Percentiles rank a stretch among this genome's conserved stretches.
phyloP scores from a whole-genome alignment of 2,113 vertebrate species.

The Thalassoma bifasciatum region DNA sequence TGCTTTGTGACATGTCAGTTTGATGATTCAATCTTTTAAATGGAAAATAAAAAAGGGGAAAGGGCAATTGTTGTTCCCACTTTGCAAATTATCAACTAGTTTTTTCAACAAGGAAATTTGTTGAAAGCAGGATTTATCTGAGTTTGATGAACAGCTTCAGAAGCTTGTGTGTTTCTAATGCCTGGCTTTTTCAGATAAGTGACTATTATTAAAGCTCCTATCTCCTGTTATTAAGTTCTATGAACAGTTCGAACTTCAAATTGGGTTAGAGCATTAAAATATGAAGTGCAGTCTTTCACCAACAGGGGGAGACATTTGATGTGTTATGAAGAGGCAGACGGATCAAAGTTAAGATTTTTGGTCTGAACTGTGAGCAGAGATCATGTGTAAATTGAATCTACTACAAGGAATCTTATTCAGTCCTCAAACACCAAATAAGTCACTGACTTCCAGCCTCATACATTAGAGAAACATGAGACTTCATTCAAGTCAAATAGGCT shows the following conservation, averaged over 20 bases:
- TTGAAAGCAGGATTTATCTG: background rate
- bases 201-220: background rate
- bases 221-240: background rate
- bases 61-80: background rate
- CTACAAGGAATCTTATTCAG: background rate
- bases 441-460: background rate
- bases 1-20: background rate
- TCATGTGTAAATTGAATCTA: background rate
- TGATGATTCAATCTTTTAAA: background rate
- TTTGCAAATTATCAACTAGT: background rate
- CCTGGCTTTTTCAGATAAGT: background rate
- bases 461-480: background rate
- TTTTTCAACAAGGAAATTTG: background rate
- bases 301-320: conserved; percentile 73
- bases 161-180: background rate
- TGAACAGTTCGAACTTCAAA: background rate
- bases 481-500: conserved; percentile 3
- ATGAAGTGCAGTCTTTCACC: conserved; percentile 41
- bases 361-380: background rate
- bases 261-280: background rate
- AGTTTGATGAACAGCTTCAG: background rate
- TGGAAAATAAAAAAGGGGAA: background rate
- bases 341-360: background rate
- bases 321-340: conserved; percentile 28
- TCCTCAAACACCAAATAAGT: background rate